These are phyloP conservation scores for Scaptomyza reducta DNA, from an alignment of 2,888 invertebrate species.

Conservation along the genomic window DNA sequence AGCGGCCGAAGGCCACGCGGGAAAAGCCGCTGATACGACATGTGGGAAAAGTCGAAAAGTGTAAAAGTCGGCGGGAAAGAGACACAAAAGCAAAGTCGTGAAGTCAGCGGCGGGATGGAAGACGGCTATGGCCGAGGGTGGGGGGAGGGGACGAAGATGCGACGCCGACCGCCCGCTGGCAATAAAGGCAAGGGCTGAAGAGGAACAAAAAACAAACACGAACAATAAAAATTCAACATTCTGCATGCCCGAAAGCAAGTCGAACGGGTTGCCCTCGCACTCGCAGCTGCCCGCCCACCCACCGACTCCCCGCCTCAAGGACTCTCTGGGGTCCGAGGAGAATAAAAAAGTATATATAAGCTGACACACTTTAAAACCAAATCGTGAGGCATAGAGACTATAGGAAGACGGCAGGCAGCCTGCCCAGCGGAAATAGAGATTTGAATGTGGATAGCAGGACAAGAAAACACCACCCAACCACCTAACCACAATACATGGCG, in stretches of 20 bases:
- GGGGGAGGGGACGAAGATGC: constrained; percentile 52
- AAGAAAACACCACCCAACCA: neutral
- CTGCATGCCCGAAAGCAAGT: constrained; percentile 46
- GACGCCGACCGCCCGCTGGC: constrained; percentile 70
- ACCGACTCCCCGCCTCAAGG: constrained; percentile 12
- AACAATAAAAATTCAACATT: constrained; percentile 79
- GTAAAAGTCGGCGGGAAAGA: constrained; percentile 59
- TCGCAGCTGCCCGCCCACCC: neutral
- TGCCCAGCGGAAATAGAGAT: constrained; percentile 33
- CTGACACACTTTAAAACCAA: constrained; percentile 69
- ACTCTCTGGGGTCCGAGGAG: constrained; percentile 15
- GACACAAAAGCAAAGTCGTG: constrained; percentile 8
- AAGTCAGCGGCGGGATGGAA: neutral
- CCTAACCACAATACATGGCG: neutral
- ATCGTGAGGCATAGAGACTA: constrained; percentile 28
- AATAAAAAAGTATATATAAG: constrained; percentile 19
- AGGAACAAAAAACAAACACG: constrained; percentile 46
- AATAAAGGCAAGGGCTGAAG: constrained; percentile 50
- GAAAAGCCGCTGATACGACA: constrained; percentile 74
- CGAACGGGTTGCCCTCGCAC: constrained; percentile 37
- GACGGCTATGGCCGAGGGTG: neutral
- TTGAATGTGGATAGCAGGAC: constrained; percentile 31
- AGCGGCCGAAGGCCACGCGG: constrained; percentile 66
- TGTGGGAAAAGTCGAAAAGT: constrained; percentile 77
- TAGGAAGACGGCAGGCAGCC: constrained; percentile 36